Percentiles rank a stretch among this genome's conserved stretches.
Evolutionary conservation across 2,888 invertebrate genomes (phyloP).

Genomic region (Oxystoma pomonae): DNA sequence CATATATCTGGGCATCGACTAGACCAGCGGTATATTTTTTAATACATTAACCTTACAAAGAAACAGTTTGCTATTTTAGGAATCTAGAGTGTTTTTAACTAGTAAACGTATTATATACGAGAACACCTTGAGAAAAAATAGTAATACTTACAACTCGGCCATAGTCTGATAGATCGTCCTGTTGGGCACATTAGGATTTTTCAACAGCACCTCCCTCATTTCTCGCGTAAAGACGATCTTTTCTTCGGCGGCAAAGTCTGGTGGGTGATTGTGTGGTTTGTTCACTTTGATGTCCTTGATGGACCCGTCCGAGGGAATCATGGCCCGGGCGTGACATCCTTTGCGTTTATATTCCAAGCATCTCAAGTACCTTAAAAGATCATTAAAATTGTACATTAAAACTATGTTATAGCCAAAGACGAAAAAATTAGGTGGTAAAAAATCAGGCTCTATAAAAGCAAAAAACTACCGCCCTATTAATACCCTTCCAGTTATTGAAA

Average conservation of each 20-base stretch:
- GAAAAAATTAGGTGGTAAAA: too few relatives aligned
- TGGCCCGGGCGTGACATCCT: conserved; percentile 44
- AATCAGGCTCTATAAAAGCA: too few relatives aligned
- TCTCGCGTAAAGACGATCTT: conserved; percentile 44
- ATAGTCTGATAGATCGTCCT: conserved; percentile 39
- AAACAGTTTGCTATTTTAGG: too few relatives aligned
- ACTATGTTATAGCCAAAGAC: too few relatives aligned
- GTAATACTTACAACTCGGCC: conserved; percentile 39
- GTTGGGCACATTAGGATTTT: conserved; percentile 35
- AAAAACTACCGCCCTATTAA: too few relatives aligned
- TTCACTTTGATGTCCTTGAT: conserved; percentile 43
- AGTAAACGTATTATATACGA: background rate
- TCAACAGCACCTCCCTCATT: conserved; percentile 40
- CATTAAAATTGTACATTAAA: too few relatives aligned
- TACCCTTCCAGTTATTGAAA: too few relatives aligned
- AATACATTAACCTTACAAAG: too few relatives aligned
- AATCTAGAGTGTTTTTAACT: too few relatives aligned
- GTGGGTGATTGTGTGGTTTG: conserved; percentile 44
- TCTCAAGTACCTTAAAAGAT: conserved; percentile 40
- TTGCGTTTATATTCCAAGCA: conserved; percentile 44
- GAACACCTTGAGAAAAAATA: conserved; percentile 7
- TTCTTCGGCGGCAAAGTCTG: conserved; percentile 44
- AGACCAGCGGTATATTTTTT: too few relatives aligned
- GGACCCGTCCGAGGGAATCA: conserved; percentile 42
- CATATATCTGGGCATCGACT: too few relatives aligned